Evolutionary conservation across 2,113 vertebrate genomes (phyloP).

Genomic region (Lophotis ruficrista): DNA sequence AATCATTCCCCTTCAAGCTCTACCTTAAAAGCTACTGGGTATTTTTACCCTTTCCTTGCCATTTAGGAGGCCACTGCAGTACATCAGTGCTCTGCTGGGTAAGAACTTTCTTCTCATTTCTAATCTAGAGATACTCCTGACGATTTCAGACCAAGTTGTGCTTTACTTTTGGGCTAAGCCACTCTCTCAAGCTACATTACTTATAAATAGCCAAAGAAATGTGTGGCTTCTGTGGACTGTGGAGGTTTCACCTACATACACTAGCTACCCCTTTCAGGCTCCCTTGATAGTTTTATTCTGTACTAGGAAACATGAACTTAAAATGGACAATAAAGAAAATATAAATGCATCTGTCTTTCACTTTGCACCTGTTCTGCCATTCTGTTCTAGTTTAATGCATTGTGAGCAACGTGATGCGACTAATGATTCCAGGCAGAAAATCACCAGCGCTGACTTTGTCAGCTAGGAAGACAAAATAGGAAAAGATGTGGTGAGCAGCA

Average conservation of each 20-base stretch:
- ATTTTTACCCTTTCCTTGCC: neutral
- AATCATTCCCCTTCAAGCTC: neutral
- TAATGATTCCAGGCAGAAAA: conserved; percentile 37
- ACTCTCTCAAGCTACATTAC: neutral
- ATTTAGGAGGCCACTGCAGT: neutral
- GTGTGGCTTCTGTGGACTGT: neutral
- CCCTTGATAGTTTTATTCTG: neutral
- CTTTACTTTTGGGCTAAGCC: neutral
- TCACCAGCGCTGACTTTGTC: neutral
- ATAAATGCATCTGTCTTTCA: conserved; percentile 14
- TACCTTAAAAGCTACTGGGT: neutral
- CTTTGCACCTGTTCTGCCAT: neutral
- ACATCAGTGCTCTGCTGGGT: neutral
- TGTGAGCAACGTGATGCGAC: neutral
- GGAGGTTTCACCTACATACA: neutral
- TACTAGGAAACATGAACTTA: neutral
- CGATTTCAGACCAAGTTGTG: neutral
- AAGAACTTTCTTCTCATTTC: neutral
- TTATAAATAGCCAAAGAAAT: neutral
- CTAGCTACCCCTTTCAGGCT: neutral
- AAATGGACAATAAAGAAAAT: conserved; percentile 3
- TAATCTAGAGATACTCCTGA: neutral
- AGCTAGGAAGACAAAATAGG: neutral
- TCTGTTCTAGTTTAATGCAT: conserved; percentile 15
- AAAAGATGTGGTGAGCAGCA: neutral